Evolutionary conservation across 2,113 vertebrate species (phyloP).

Genomic region (Plectropomus leopardus): DNA sequence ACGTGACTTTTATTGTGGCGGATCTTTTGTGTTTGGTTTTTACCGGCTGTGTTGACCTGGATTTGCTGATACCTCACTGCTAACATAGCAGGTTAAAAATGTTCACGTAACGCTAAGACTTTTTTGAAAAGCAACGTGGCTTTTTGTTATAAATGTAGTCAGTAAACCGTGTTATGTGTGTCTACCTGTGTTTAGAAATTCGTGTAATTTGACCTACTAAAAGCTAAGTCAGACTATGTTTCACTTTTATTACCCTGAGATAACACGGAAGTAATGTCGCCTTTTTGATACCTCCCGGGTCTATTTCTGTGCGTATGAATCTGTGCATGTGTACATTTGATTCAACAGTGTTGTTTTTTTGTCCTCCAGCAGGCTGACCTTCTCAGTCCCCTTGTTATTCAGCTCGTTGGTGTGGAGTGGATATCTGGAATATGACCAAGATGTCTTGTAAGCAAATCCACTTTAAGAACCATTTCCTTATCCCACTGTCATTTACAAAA

Average conservation of each 20-base stretch:
- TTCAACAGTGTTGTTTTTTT: background rate
- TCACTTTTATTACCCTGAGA: background rate
- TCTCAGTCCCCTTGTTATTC: conserved; percentile 55
- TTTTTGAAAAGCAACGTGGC: background rate
- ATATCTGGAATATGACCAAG: conserved; percentile 83
- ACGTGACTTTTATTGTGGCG: too few species aligned
- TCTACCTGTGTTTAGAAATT: background rate
- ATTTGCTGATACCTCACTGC: conserved; percentile 20
- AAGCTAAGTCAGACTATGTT: background rate
- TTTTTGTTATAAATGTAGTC: background rate
- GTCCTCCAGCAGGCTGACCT: conserved; percentile 53
- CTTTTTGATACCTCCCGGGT: background rate
- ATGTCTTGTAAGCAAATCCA: conserved; percentile 78
- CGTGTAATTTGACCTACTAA: background rate
- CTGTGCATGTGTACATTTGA: background rate
- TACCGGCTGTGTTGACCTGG: conserved; percentile 31
- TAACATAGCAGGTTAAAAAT: conserved; percentile 34
- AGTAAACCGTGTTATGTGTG: accelerated
- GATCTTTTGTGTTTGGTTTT: background rate
- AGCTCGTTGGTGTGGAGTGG: conserved; percentile 66
- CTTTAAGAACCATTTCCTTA: conserved; percentile 5
- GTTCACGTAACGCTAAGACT: background rate
- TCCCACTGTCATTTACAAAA: background rate
- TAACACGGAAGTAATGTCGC: background rate
- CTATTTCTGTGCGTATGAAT: background rate